Base-by-base conservation (phyloP, 2,797 vertebrate genomes). In the Sebastes matsubarae region DNA sequence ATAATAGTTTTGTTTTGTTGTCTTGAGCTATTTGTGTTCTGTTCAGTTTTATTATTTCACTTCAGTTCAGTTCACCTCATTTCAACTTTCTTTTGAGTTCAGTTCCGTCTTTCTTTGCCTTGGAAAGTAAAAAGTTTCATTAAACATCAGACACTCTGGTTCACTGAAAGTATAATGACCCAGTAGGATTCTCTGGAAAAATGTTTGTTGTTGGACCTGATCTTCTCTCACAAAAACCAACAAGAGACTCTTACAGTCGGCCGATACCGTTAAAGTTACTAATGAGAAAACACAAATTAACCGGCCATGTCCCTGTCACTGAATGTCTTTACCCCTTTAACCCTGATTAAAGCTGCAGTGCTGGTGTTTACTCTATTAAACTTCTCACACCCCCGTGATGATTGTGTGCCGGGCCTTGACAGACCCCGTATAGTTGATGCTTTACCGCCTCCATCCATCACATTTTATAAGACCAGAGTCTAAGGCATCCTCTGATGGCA, bases 381-480 rank as follows among this genome's bases (percentile, higher is more conserved):
- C 71, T 78, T 77, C 52, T 77, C 58, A 72, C 75, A 81, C 30
- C 63, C 46, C 68, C 82, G 71, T 77, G 85, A 91, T 91, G 79
- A 89, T 88, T 82, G 81, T 50, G 72, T 82, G 77, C 65, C 59
- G 85, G 88, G 83, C 92, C 85, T 92, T 92, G 90, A 86, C 76
- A 77, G 81, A 85, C 67, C 68, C 84, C 5, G 27, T 88, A 82
- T 85, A 90, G 81, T 64, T 79, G 88, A 88, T 87, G 76, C 79
- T 93, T 91, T 92, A 90, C 64, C 59, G 77, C 79, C 68, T 84
- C 83, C 89, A 94, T 95, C 87, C 67, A 90, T 93, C 91, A 93
- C 80, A 58, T 87, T 93, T 94, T 93, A 91, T 90, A 92, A 92
- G 89, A 89, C 71, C 72, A 42, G 54, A 84, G 77, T 92, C 76